Evolutionary conservation across 2,797 vertebrate genomes (phyloP), one percentile per base, ranked within the genome.

Genomic region (Acanthornis magna): DNA sequence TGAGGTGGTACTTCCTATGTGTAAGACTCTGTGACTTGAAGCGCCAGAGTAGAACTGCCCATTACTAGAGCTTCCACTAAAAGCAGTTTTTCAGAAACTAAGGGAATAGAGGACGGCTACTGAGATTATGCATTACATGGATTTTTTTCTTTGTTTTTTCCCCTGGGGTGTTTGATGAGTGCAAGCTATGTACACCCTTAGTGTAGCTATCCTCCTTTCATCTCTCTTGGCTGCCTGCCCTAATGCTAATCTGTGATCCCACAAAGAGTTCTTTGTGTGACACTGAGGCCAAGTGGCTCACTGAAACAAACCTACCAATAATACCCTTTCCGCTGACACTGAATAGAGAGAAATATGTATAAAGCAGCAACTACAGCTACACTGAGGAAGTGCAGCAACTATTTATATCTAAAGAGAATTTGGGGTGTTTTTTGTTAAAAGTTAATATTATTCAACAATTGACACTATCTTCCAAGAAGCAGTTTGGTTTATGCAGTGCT

Each of bases 251-350:
- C 82, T 91, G 72, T 91, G 91, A 96, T 85, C 87, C 82, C 82
- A 95, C 93, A 97, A 96, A 96, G 94, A 88, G 68, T 75, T 80
- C 95, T 97, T 96, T 96, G 87, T 96, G 78, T 83, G 84, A 53
- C 54, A 30, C 68, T 58, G 68, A 72, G 85, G 76, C 93, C 65
- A 38, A 91, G 72, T 51, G 91, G 81, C 85, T 92, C 72, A 55
- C 65, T 88, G 93, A 96, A 94, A 91, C 87, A 92, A 96, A 75
- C 75, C 72, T 93, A 87, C 93, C 81, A 92, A 92, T 92, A 95
- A 90, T 89, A 80, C 91, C 81, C 93, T 95, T 96, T 96, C 89
- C 65, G 83, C 86, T 47, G 50, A 72, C 75, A 22, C 78, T 83
- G 75, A 93, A 85, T 93, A 75, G 90, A 82, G 67, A 74, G 72